Base-by-base conservation (phyloP, 2,797 vertebrate species). In the Pseudochirops corinnae region DNA sequence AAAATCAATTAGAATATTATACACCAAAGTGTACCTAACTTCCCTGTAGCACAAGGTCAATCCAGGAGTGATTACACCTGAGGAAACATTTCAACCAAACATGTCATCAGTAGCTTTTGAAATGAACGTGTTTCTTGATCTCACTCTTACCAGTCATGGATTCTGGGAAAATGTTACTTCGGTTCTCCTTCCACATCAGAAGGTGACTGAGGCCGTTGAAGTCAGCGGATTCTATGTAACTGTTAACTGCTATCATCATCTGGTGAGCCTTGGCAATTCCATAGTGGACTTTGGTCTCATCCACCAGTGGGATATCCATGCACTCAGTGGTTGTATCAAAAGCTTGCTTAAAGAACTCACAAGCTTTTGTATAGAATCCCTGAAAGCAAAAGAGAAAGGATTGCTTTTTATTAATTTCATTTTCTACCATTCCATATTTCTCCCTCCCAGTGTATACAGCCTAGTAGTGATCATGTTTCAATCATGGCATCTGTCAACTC, bases 301-400 rank as follows among this genome's bases (percentile, higher is more conserved):
- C 98, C 98, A 98, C 90, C 92, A 98, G 97, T 16, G 97, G 24
- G 91, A 97, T 90, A 31, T 98, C 96, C 55, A 92, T 97, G 4
- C 99, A 93, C 21, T 96, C 7, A 94, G 98, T 98, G 9, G 99
- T 98, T 0, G 98, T 97, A 50, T 99, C 97, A 50, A 98, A 99
- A 94, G 99, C 99, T 95, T 97, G 98, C 55, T 94, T 98, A 97
- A 99, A 99, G 97, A 97, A 98, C 56, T 98, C 97, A 26, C 96
- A 98, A 96, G 99, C 99, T 98, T 98, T 98, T 56, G 94, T 97
- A 94, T 99, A 99, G 94, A 98, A 97, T 94, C 99, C 99, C 99
- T 99, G 57, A 98, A 96, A 98, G 96, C 92, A 98, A 97, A 98
- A 98, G 74, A 98, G 94, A 96, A 96, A 95, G 39, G 4, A 50